Evolutionary conservation across 1,140 invertebrate species (phyloP).

Genomic region (Pseudomyrmex concolor): DNA sequence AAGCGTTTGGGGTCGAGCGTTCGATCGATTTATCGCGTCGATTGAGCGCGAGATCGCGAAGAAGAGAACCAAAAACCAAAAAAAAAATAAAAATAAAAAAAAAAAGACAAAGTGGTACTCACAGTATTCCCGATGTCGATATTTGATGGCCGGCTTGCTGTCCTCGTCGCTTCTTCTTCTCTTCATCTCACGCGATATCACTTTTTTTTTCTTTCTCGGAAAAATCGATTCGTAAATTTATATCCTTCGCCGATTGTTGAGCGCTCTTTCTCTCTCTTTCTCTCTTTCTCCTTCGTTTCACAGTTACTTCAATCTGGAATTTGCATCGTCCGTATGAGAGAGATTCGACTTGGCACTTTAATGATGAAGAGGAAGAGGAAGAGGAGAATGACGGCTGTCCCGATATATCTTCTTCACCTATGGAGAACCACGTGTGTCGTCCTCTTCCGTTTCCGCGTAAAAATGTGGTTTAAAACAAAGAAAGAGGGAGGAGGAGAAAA

Average conservation of each 20-base stretch:
- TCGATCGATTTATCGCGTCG: neutral
- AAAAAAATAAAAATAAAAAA: neutral
- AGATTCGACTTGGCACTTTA: conserved; percentile 22
- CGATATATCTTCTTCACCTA: conserved; percentile 1
- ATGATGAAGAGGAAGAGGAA: neutral
- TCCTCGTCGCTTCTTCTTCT: conserved; percentile 59
- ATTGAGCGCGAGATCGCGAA: neutral
- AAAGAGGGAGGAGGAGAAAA: no score
- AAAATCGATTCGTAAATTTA: no score
- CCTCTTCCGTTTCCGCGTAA: neutral
- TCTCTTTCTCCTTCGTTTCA: neutral
- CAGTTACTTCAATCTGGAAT: conserved; percentile 17
- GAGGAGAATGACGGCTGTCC: no score
- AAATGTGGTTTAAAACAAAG: no score
- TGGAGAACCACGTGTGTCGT: neutral
- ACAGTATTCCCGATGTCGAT: conserved; percentile 74
- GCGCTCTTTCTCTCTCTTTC: no score
- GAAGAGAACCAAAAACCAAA: neutral
- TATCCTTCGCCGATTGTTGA: no score
- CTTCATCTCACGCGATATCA: conserved; percentile 61
- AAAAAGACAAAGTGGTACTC: conserved; percentile 58
- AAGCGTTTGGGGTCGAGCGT: neutral
- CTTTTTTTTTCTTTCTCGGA: neutral
- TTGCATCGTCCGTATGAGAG: conserved; percentile 4
- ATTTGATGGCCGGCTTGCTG: conserved; percentile 55